Base-by-base conservation (phyloP, 2,113 vertebrate species). In the Melanerpes formicivorus region DNA sequence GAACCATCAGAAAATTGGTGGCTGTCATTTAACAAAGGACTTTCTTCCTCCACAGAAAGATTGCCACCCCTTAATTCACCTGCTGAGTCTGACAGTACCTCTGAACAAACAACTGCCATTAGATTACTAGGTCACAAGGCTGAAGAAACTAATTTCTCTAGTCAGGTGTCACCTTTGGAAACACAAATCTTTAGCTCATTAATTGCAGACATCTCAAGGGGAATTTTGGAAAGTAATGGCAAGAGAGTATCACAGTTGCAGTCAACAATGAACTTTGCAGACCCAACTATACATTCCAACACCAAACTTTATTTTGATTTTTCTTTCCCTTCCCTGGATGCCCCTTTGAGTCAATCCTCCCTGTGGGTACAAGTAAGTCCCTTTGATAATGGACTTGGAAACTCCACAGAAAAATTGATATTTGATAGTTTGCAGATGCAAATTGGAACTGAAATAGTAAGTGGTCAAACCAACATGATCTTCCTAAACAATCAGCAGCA, bases 11-110 rank as follows among this genome's bases (percentile, higher is more conserved):
- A 84, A 89, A 90, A 84, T 25, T 58, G 71, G 67, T 87, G 93
- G 87, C 40, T 90, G 14, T 89, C 52, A 12, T 87, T 91, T 77
- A 90, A 77, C 60, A 80, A 93, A 64, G 19, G 64, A 13, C n/a
- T 94, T 93, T 93, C 70, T 91, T 91, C 82, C 37, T 80, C 82
- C 89, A 91, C 82, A 76, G 92, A 95, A 56, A 76, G 40, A 64
- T 64, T 95, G 34, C 62, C 82, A 54, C 78, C 83, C 79, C 18
- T 90, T 66, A 90, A 40, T 86, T 93, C 62, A 30, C 40, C 50
- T 60, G 44, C 27, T 56, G 44, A 88, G 10, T 55, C 44, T 63
- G 59, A 69, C 50, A 80, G 29, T 59, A 59, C 62, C 34, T 93
- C 94, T 72, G 58, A 79, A 77, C 42, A 88, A 77, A 90, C 30